Conservation (phyloP, 2,888 invertebrate genomes). For the Xestia ashworthii region DNA sequence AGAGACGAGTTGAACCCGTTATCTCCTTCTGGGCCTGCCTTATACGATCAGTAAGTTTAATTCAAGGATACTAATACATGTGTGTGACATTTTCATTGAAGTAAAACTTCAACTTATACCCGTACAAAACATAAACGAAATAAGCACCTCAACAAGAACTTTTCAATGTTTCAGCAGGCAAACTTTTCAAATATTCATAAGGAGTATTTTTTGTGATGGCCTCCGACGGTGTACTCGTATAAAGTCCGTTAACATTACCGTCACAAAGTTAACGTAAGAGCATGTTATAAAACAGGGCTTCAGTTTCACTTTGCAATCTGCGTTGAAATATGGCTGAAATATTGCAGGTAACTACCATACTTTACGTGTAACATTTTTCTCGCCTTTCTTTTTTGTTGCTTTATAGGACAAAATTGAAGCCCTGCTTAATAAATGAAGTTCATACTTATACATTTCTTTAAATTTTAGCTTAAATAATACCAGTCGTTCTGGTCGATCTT, state of each 20-base stretch:
- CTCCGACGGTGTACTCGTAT: background rate
- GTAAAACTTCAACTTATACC: background rate
- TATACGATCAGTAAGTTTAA: no score
- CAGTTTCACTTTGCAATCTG: slow-evolving; percentile 31
- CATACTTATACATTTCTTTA: background rate
- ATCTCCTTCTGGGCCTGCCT: no score
- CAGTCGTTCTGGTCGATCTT: background rate
- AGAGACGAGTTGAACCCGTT: no score
- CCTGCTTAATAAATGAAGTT: background rate
- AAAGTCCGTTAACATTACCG: slow-evolving; percentile 20
- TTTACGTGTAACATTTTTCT: background rate
- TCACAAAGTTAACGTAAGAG: slow-evolving; percentile 34
- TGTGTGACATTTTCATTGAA: background rate
- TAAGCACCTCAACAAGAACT: background rate
- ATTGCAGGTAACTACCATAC: background rate
- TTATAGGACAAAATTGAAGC: background rate
- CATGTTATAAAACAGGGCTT: slow-evolving; percentile 1
- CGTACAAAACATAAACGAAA: background rate
- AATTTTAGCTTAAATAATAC: background rate
- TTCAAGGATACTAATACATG: no score
- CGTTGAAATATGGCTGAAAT: slow-evolving; percentile 33
- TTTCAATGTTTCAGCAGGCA: background rate
- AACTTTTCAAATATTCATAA: slow-evolving; percentile 30
- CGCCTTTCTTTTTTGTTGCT: background rate
- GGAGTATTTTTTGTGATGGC: background rate